Percentiles rank a stretch among this genome's conserved stretches.
phyloP scores from a whole-genome alignment of 2,113 vertebrate species.

The Zosterops borbonicus region DNA sequence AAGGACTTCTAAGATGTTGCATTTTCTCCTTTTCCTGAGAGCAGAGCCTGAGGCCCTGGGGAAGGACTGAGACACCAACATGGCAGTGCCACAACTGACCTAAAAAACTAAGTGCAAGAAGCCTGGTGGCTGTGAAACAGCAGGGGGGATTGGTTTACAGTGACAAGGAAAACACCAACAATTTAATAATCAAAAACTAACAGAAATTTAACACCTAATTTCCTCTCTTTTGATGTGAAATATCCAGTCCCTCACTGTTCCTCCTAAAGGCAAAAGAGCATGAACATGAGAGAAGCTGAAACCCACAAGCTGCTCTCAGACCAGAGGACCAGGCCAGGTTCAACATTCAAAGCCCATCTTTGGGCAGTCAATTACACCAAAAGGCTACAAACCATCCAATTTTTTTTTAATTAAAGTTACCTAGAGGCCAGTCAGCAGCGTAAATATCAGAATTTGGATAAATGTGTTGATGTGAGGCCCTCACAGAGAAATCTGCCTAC shows the following conservation, averaged over 20 bases:
- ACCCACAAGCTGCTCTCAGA: neutral
- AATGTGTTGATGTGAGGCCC: neutral
- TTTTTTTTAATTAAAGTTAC: neutral
- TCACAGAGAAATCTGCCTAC: neutral
- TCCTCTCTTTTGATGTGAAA: neutral
- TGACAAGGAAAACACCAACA: neutral
- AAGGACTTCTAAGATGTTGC: neutral
- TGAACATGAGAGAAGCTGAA: neutral
- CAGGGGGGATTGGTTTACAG: neutral
- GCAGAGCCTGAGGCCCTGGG: neutral
- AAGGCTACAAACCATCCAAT: neutral
- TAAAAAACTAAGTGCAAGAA: neutral
- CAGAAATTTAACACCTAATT: neutral
- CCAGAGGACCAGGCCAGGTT: neutral
- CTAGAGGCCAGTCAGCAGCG: neutral
- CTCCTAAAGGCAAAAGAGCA: neutral
- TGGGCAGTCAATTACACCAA: neutral
- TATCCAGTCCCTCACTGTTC: neutral
- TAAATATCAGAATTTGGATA: neutral
- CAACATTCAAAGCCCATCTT: neutral
- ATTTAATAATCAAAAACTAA: neutral
- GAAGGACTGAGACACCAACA: fast-evolving
- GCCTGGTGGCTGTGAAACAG: neutral
- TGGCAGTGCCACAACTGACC: neutral
- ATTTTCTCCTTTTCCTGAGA: neutral